These are phyloP conservation scores for Calycopis cecrops DNA, from an alignment of 1,140 invertebrate genomes.

Conservation along the genomic window DNA sequence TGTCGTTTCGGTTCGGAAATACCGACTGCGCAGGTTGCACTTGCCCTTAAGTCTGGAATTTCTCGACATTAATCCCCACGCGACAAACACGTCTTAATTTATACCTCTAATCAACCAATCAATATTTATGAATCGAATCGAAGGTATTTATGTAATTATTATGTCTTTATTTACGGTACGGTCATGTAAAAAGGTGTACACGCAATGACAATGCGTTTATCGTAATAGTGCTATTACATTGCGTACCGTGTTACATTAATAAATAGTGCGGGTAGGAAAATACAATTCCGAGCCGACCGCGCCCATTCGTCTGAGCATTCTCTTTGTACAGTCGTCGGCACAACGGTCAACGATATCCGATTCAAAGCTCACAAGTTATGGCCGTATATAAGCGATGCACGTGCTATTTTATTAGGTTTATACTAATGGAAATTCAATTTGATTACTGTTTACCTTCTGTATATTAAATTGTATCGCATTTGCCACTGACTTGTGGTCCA, in stretches of 20 bases:
- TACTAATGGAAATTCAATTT: not conserved
- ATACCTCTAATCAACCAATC: slow-evolving; percentile 16
- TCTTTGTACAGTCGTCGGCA: slow-evolving; percentile 27
- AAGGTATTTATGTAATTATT: slow-evolving; percentile 30
- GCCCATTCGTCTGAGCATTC: slow-evolving; percentile 34
- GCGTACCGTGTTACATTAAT: slow-evolving; percentile 22
- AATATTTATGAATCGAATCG: slow-evolving; percentile 22
- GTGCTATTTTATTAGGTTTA: not conserved
- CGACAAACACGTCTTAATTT: no score
- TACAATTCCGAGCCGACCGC: slow-evolving; percentile 30
- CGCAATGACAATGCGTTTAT: slow-evolving; percentile 41
- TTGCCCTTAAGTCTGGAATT: no score
- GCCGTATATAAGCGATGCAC: no score
- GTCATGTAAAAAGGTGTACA: slow-evolving; percentile 34
- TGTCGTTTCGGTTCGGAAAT: no score
- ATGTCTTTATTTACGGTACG: slow-evolving; percentile 26
- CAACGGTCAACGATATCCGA: slow-evolving; percentile 7
- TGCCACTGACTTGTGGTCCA: no score
- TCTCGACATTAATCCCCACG: no score
- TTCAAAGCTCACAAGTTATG: no score
- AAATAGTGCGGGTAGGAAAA: slow-evolving; percentile 33
- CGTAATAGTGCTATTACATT: slow-evolving; percentile 32
- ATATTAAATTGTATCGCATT: not conserved
- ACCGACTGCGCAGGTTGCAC: no score
- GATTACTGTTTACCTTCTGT: not conserved